phyloP scores from a whole-genome alignment of 1,140 invertebrate species.

The Cheumatopsyche charites region DNA sequence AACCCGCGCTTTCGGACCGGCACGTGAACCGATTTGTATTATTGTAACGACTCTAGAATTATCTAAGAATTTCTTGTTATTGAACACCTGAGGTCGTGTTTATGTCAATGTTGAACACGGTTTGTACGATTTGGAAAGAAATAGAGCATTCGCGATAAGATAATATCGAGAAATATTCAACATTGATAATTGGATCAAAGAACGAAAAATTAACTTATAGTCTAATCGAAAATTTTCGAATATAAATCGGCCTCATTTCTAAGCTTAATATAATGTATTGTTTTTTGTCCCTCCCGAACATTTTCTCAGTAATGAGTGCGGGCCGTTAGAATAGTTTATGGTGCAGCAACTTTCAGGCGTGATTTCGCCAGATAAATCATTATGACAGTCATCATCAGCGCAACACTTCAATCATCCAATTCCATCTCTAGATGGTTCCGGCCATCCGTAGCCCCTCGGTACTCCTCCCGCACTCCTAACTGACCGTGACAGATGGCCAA shows the following conservation, averaged over 20 bases:
- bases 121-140: too few relatives aligned
- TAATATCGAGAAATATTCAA: too few relatives aligned
- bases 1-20: conserved; percentile 7
- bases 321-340: conserved; percentile 40
- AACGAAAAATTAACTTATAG: too few relatives aligned
- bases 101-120: too few relatives aligned
- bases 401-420: conserved; percentile 48
- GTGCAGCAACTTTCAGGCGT: conserved; percentile 35
- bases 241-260: too few relatives aligned
- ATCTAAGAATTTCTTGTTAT: too few relatives aligned
- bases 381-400: conserved; percentile 49
- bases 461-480: conserved; percentile 22
- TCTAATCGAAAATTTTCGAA: too few relatives aligned
- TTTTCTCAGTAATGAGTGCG: conserved; percentile 10
- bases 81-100: too few relatives aligned
- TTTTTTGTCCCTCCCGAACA: too few relatives aligned
- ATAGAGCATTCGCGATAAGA: too few relatives aligned
- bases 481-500: conserved; percentile 47
- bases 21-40: conserved; percentile 24
- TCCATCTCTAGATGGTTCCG: conserved; percentile 45
- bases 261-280: too few relatives aligned
- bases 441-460: neutral
- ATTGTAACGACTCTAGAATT: conserved; percentile 3
- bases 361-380: conserved; percentile 48
- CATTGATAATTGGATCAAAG: too few relatives aligned